phyloP scores from a whole-genome alignment of 2,113 vertebrate genomes.

The Python bivittatus region DNA sequence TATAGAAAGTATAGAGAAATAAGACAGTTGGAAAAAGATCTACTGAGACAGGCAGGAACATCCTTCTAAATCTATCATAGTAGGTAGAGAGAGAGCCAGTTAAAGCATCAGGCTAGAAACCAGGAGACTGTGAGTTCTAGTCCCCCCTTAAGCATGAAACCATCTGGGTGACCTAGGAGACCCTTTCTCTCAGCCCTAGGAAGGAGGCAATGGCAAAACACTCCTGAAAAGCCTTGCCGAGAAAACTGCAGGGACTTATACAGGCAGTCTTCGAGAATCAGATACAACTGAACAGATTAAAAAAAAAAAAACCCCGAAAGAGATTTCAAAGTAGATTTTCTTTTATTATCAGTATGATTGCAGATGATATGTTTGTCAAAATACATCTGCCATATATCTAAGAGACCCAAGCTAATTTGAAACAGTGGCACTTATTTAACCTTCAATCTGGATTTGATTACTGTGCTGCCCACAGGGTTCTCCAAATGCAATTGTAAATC shows the following conservation, averaged over 20 bases:
- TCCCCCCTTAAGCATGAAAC: no score
- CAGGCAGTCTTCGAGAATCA: no score
- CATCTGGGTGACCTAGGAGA: no score
- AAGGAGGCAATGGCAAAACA: no score
- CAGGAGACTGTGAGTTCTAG: no score
- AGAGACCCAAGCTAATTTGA: slow-evolving; percentile 63
- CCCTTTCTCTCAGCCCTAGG: no score
- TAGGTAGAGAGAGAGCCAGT: no score
- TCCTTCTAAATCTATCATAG: not conserved
- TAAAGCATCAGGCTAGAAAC: no score
- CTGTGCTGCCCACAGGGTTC: not conserved
- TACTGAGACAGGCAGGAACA: not conserved
- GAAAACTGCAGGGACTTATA: no score
- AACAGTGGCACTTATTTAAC: slow-evolving; percentile 65
- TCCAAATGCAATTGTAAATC: not conserved
- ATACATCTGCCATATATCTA: slow-evolving; percentile 52
- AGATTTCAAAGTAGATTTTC: slow-evolving; percentile 24
- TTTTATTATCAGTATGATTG: slow-evolving; percentile 39
- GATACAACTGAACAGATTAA: no score
- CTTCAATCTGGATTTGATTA: slow-evolving; percentile 61
- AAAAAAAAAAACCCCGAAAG: no score
- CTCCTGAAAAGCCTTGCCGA: no score
- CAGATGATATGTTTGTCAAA: slow-evolving; percentile 60
- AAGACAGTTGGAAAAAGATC: not conserved
- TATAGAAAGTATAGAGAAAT: not conserved